Conservation (phyloP, 2,113 vertebrate species). For the Limnothrissa miodon region DNA sequence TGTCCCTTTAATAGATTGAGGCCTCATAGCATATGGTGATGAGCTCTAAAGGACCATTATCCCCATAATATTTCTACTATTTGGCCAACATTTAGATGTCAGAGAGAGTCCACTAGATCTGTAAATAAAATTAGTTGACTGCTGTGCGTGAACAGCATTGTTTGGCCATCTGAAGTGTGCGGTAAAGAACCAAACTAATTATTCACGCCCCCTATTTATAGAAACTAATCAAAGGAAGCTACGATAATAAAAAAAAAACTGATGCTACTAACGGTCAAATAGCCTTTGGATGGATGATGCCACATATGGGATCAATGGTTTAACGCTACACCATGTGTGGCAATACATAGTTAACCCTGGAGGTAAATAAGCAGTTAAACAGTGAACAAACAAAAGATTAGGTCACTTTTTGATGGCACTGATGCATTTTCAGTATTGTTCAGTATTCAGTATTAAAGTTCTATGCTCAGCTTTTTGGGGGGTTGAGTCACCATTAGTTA, state of each 20-base stretch:
- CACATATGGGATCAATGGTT: background rate
- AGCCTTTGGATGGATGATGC: background rate
- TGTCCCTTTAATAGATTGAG: background rate
- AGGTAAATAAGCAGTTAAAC: too few relatives aligned
- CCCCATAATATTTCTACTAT: too few relatives aligned
- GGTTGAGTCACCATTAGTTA: too few relatives aligned
- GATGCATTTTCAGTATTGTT: too few relatives aligned
- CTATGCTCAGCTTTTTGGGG: too few relatives aligned
- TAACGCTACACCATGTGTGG: too few relatives aligned
- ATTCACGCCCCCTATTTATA: background rate
- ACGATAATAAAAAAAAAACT: too few relatives aligned
- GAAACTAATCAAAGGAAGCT: background rate
- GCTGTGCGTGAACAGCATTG: background rate
- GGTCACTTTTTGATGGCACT: too few relatives aligned
- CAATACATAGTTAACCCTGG: too few relatives aligned
- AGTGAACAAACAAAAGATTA: too few relatives aligned
- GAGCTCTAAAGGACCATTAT: too few relatives aligned
- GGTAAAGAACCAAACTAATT: background rate
- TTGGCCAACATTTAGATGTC: background rate
- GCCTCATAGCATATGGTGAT: background rate
- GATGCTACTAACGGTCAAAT: background rate
- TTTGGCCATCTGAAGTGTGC: background rate
- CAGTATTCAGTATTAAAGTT: too few relatives aligned
- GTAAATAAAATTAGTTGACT: background rate
- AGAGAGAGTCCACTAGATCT: background rate